phyloP scores from a whole-genome alignment of 1,140 invertebrate species.

The Lepidurus arcticus region DNA sequence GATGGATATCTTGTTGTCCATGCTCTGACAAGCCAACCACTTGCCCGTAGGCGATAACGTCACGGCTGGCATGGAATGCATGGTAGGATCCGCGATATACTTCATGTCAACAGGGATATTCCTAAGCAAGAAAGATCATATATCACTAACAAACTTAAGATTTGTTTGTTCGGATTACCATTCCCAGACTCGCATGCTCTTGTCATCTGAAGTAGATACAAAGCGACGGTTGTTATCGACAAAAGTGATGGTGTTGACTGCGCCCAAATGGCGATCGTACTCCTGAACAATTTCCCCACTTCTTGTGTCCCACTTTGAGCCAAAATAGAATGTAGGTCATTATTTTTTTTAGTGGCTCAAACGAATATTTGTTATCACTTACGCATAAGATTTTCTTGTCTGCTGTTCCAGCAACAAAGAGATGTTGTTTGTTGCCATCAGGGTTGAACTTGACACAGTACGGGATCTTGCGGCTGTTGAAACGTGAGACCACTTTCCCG shows the following conservation, averaged over 20 bases:
- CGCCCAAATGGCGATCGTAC: constrained; percentile 97
- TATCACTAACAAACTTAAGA: constrained; percentile 26
- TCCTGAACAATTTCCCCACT: constrained; percentile 95
- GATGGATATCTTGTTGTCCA: constrained; percentile 99
- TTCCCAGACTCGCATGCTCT: constrained; percentile 98
- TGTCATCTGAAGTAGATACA: constrained; percentile 98
- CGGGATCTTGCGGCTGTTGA: constrained; percentile 89
- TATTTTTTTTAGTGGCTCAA: background rate
- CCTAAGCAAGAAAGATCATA: constrained; percentile 50
- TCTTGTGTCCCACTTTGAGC: constrained; percentile 82
- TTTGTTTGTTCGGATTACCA: constrained; percentile 57
- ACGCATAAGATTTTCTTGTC: constrained; percentile 99
- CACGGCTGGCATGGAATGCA: constrained; percentile 98
- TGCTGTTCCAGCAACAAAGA: constrained; percentile 96
- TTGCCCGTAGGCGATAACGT: constrained; percentile 93
- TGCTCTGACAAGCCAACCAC: constrained; percentile 97
- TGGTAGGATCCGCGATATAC: constrained; percentile 98
- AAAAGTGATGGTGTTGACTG: constrained; percentile 98
- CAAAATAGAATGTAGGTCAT: constrained; percentile 33
- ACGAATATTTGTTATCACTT: constrained; percentile 40
- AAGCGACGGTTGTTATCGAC: constrained; percentile 97
- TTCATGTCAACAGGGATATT: constrained; percentile 99
- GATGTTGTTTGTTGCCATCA: constrained; percentile 91
- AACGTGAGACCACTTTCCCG: constrained; percentile 81
- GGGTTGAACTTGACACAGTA: constrained; percentile 99